Conservation (phyloP, 1,140 invertebrate genomes). For the Aethina tumida region DNA sequence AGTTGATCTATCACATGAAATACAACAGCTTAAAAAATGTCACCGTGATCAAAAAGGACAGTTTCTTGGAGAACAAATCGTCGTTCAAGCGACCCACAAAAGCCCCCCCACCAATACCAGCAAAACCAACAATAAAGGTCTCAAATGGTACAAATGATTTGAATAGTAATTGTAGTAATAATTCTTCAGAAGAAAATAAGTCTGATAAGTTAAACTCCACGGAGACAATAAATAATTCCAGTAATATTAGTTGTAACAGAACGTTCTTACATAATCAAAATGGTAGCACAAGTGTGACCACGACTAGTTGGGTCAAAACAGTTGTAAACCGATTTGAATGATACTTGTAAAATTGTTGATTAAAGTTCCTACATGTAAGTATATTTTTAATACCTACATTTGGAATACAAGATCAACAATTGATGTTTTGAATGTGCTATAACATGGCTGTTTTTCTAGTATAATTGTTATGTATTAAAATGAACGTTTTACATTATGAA, state of each 20-base stretch:
- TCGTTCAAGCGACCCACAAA: slow-evolving; percentile 24
- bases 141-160: slow-evolving; percentile 5
- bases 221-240: slow-evolving; percentile 3
- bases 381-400: slow-evolving; percentile 3
- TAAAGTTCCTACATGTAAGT: neutral
- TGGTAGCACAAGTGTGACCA: slow-evolving; percentile 9
- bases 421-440: slow-evolving; percentile 9
- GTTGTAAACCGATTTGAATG: slow-evolving; percentile 34
- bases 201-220: neutral
- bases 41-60: neutral
- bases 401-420: neutral
- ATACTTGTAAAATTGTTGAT: slow-evolving; percentile 12
- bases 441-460: slow-evolving; percentile 8
- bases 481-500: slow-evolving; percentile 7
- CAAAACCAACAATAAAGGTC: slow-evolving; percentile 25
- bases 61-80: slow-evolving; percentile 5
- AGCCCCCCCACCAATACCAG: slow-evolving; percentile 33
- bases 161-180: neutral
- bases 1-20: slow-evolving; percentile 1
- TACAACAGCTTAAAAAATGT: slow-evolving; percentile 2
- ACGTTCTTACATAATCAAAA: slow-evolving; percentile 14
- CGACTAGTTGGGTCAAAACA: slow-evolving; percentile 34
- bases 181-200: slow-evolving; percentile 1
- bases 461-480: slow-evolving; percentile 1
- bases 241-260: slow-evolving; percentile 5